Conservation (phyloP, 2,797 vertebrate genomes). For the Malacoctenus gilli region DNA sequence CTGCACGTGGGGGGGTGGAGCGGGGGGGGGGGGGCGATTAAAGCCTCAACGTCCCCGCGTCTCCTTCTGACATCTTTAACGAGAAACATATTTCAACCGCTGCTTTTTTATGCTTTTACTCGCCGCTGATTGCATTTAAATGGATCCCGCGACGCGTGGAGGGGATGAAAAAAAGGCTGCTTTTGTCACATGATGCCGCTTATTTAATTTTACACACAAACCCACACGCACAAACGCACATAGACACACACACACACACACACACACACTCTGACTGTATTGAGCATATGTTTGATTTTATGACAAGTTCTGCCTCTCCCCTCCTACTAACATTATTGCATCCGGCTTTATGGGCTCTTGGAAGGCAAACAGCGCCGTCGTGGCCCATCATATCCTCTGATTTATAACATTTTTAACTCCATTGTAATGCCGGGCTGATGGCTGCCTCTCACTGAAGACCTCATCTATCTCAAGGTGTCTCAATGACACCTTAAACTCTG, state of each 20-base stretch:
- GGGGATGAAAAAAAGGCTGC: conserved; percentile 14
- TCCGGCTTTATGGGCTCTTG: conserved; percentile 63
- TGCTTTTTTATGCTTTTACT: conserved; percentile 23
- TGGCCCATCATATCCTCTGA: conserved; percentile 56
- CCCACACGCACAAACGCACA: conserved; percentile 3
- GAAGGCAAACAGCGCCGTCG: conserved; percentile 55
- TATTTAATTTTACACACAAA: conserved; percentile 57
- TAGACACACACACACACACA: conserved; percentile 7
- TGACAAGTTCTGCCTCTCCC: conserved; percentile 53
- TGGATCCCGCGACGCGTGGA: conserved; percentile 54
- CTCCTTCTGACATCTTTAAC: conserved; percentile 64
- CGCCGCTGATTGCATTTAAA: conserved; percentile 73
- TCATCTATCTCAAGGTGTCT: conserved; percentile 72
- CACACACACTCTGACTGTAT: conserved; percentile 7
- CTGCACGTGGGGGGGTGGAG: conserved; percentile 55
- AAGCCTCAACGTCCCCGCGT: conserved; percentile 49
- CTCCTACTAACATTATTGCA: conserved; percentile 63
- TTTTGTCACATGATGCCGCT: conserved; percentile 54
- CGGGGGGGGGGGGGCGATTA: conserved; percentile 49
- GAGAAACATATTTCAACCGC: conserved; percentile 71
- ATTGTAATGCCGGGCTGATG: conserved; percentile 49
- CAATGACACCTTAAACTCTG: conserved; percentile 63
- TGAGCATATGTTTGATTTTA: conserved; percentile 71
- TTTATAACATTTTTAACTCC: conserved; percentile 58
- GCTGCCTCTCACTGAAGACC: conserved; percentile 51